A percentile compares a stretch with the other conserved stretches of the same genome.
Conservation (phyloP, 2,888 invertebrate genomes). For the Eupithecia pulchellata region DNA sequence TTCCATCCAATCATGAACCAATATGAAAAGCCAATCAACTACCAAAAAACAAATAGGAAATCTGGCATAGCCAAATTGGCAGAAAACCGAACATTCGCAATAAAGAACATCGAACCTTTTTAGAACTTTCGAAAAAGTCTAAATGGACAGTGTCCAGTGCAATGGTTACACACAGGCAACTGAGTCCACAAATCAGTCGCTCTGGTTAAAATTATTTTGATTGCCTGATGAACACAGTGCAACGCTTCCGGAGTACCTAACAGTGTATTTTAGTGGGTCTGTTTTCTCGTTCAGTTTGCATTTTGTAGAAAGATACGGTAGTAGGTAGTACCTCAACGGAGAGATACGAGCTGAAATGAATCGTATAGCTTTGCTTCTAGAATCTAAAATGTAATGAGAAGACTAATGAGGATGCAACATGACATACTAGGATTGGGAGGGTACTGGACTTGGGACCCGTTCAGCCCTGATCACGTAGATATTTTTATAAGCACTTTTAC, state of each 20-base stretch:
- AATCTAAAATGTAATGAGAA: too few relatives aligned
- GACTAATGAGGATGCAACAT: too few relatives aligned
- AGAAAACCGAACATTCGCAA: constrained; percentile 3
- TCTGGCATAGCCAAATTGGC: neutral
- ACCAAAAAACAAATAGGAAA: neutral
- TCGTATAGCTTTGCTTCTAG: too few relatives aligned
- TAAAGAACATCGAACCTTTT: constrained; percentile 2
- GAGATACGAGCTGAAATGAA: too few relatives aligned
- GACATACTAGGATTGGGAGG: too few relatives aligned
- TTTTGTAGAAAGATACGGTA: too few relatives aligned
- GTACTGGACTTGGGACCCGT: neutral
- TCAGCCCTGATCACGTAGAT: neutral
- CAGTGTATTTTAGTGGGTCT: too few relatives aligned
- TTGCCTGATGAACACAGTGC: neutral
- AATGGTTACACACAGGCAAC: neutral
- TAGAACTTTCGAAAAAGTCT: neutral
- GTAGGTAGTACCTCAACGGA: too few relatives aligned
- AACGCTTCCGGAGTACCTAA: neutral
- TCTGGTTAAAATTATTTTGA: neutral
- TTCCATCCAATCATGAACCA: neutral
- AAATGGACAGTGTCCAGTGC: neutral
- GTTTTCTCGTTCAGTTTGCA: too few relatives aligned
- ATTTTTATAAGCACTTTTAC: too few relatives aligned
- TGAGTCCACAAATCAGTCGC: neutral
- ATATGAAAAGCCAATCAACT: neutral